A percentile compares a stretch with the other conserved stretches of the same genome.
phyloP scores from a whole-genome alignment of 2,888 invertebrate genomes.

The Standfussiana lucernea region DNA sequence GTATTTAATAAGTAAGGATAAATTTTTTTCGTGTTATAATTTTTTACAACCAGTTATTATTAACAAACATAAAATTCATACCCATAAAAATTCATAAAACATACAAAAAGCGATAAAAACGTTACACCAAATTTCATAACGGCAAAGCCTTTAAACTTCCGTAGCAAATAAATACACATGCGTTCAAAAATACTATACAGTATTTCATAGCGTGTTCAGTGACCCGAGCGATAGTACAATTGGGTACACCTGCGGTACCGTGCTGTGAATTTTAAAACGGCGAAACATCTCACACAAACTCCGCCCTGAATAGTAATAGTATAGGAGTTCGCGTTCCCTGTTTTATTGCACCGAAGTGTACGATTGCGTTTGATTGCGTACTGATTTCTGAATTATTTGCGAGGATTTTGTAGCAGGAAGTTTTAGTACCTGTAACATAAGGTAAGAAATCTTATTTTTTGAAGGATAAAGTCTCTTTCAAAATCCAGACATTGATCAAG shows the following conservation, averaged over 20 bases:
- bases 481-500: too few species aligned
- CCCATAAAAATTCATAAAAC: slow-evolving; percentile 9
- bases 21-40: neutral
- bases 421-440: slow-evolving; percentile 3
- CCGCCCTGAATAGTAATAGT: slow-evolving; percentile 59
- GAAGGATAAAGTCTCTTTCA: too few species aligned
- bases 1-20: neutral
- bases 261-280: slow-evolving; percentile 63
- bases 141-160: slow-evolving; percentile 54
- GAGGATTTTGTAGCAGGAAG: neutral
- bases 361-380: slow-evolving; percentile 52
- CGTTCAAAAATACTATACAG: slow-evolving; percentile 62
- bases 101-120: slow-evolving; percentile 19
- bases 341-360: slow-evolving; percentile 63
- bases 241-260: slow-evolving; percentile 62
- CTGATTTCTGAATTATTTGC: slow-evolving; percentile 61
- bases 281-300: slow-evolving; percentile 51
- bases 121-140: slow-evolving; percentile 40
- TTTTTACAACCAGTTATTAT: neutral
- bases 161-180: slow-evolving; percentile 61
- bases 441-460: neutral
- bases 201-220: slow-evolving; percentile 64
- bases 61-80: neutral
- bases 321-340: slow-evolving; percentile 39
- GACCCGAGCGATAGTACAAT: slow-evolving; percentile 63